phyloP scores from a whole-genome alignment of 2,888 invertebrate species.

The Ennomos quercinarius region DNA sequence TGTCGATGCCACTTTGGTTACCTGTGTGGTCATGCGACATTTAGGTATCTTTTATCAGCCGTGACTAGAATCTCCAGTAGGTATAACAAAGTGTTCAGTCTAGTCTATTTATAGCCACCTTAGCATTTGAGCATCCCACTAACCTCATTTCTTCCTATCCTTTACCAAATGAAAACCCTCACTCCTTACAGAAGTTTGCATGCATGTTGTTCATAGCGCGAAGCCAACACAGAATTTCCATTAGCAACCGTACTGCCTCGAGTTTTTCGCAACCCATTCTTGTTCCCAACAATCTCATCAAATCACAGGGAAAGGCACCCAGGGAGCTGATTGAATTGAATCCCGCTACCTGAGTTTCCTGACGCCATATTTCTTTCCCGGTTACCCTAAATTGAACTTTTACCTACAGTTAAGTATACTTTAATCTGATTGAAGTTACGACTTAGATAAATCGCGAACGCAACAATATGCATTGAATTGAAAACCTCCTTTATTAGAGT shows the following conservation, averaged over 20 bases:
- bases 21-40: no score
- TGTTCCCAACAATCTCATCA: slow-evolving; percentile 83
- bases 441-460: slow-evolving; percentile 72
- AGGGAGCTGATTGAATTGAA: slow-evolving; percentile 84
- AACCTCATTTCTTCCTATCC: no score
- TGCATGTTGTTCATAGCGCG: slow-evolving; percentile 10
- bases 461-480: no score
- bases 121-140: no score
- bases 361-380: slow-evolving; percentile 78
- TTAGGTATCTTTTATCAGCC: no score
- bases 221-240: slow-evolving; percentile 42
- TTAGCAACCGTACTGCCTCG: slow-evolving; percentile 30
- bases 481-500: no score
- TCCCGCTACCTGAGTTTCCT: slow-evolving; percentile 63
- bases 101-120: no score
- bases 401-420: slow-evolving; percentile 80
- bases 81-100: no score
- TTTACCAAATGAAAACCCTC: no score
- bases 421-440: slow-evolving; percentile 82
- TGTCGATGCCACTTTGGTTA: no score
- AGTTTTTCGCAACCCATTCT: slow-evolving; percentile 61
- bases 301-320: slow-evolving; percentile 73
- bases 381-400: slow-evolving; percentile 80
- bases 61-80: no score
- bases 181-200: not conserved